phyloP scores from a whole-genome alignment of 2,797 vertebrate species.

The Intellagama lesueurii region DNA sequence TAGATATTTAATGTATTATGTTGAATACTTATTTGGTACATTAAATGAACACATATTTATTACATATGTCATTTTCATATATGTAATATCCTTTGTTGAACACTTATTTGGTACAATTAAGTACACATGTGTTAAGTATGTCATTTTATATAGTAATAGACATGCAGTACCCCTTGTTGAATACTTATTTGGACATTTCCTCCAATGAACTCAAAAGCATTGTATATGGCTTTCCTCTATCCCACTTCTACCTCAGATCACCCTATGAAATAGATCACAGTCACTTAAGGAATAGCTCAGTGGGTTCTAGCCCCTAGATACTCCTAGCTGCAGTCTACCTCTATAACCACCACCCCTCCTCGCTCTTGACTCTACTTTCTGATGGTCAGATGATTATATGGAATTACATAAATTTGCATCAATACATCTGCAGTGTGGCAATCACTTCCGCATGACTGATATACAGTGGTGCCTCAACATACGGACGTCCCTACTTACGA shows the following conservation, averaged over 20 bases:
- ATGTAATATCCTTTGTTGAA: neutral
- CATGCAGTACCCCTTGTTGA: too few species aligned
- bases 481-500: too few species aligned
- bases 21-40: too few species aligned
- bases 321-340: neutral
- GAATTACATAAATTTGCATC: neutral
- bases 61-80: too few species aligned
- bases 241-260: neutral
- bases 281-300: neutral
- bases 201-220: neutral
- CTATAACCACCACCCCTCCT: neutral
- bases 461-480: too few species aligned
- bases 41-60: too few species aligned
- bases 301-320: neutral
- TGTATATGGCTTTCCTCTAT: neutral
- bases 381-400: neutral
- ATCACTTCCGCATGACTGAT: neutral
- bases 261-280: neutral
- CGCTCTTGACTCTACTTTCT: too few species aligned
- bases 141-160: too few species aligned
- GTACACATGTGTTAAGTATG: too few species aligned
- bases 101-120: neutral
- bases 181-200: neutral
- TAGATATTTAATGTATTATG: neutral
- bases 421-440: too few species aligned